Evolutionary conservation across 2,797 vertebrate species (phyloP).

Genomic region (Chromobotia macracanthus): DNA sequence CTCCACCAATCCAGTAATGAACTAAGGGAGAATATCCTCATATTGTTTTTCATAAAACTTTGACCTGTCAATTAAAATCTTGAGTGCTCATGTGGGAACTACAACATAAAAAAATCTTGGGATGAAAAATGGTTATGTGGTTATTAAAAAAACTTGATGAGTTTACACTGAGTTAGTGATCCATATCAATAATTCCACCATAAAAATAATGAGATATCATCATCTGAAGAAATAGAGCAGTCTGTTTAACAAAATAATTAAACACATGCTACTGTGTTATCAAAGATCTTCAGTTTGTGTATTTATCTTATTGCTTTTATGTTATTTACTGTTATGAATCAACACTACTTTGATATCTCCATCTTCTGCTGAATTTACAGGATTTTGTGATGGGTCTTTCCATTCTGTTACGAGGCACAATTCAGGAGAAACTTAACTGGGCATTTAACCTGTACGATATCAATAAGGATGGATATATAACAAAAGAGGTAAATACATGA

Average conservation of each 20-base stretch:
- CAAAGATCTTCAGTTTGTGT: background rate
- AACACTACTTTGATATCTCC: constrained; percentile 1
- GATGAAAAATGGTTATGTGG: background rate
- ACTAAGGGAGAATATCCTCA: constrained; percentile 16
- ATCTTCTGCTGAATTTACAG: constrained; percentile 70
- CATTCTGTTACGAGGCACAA: constrained; percentile 92
- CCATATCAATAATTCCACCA: background rate
- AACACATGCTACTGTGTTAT: background rate
- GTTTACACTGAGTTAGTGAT: background rate
- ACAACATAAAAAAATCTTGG: constrained; percentile 5
- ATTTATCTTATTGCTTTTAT: background rate
- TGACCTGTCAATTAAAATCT: background rate
- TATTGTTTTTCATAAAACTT: constrained; percentile 32
- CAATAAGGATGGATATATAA: constrained; percentile 98
- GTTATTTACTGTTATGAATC: background rate
- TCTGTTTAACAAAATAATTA: constrained; percentile 11
- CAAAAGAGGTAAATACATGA: constrained; percentile 88
- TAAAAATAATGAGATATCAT: background rate
- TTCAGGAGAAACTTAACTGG: constrained; percentile 99
- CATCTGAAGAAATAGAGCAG: background rate
- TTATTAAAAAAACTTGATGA: constrained; percentile 24
- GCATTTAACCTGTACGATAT: constrained; percentile 99
- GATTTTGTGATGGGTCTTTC: constrained; percentile 98
- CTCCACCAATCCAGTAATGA: constrained; percentile 26
- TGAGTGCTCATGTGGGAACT: background rate